Evolutionary conservation across 2,797 vertebrate genomes (phyloP).

Genomic region (Amphiprion clarkii): DNA sequence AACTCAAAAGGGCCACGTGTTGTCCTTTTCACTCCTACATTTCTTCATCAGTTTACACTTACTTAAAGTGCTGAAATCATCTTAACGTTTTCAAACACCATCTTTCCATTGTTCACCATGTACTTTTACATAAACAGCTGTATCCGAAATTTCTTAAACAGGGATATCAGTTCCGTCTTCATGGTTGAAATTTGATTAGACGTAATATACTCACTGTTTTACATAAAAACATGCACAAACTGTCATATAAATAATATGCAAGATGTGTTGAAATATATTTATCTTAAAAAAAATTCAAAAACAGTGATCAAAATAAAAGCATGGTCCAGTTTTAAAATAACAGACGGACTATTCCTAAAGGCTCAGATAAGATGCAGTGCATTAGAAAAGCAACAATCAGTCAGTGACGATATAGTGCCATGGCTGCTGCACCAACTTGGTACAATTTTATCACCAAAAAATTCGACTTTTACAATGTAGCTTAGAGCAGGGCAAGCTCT

Average conservation of each 20-base stretch:
- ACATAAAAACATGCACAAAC: conserved; percentile 95
- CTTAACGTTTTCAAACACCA: conserved; percentile 53
- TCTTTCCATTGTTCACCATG: conserved; percentile 71
- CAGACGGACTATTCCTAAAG: conserved; percentile 92
- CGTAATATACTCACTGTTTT: conserved; percentile 90
- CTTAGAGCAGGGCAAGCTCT: conserved; percentile 45
- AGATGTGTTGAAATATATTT: conserved; percentile 89
- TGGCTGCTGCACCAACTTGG: conserved; percentile 67
- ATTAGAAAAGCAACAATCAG: conserved; percentile 84
- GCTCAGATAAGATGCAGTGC: conserved; percentile 98
- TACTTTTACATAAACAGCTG: conserved; percentile 68
- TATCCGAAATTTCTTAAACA: conserved; percentile 47
- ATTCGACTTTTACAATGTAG: conserved; percentile 39
- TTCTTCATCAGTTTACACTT: conserved; percentile 77
- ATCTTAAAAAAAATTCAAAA: conserved; percentile 54
- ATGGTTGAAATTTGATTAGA: conserved; percentile 79
- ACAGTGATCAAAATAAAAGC: conserved; percentile 77
- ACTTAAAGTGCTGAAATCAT: conserved; percentile 85
- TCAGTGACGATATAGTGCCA: conserved; percentile 85
- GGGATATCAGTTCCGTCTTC: conserved; percentile 58
- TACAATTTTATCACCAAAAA: conserved; percentile 49
- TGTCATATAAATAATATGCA: conserved; percentile 94
- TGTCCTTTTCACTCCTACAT: conserved; percentile 43
- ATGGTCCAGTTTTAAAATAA: conserved; percentile 92
- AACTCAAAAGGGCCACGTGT: conserved; percentile 51